phyloP scores from a whole-genome alignment of 1,140 invertebrate species.

The Acyrthosiphon pisum region DNA sequence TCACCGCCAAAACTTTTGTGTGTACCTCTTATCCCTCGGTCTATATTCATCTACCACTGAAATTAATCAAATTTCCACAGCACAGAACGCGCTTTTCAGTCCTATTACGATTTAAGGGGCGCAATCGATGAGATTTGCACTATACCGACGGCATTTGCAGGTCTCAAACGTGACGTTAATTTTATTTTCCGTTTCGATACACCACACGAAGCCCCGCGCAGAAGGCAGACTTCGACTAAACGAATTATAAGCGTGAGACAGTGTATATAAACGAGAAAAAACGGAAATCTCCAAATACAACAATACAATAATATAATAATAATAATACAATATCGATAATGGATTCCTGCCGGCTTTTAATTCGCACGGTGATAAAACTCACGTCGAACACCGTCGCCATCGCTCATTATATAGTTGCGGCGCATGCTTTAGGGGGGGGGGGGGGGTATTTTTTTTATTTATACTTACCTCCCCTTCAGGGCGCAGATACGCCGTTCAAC shows the following conservation, averaged over 20 bases:
- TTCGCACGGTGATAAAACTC: neutral
- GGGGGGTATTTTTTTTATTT: neutral
- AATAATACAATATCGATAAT: neutral
- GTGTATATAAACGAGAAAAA: neutral
- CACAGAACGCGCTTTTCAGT: neutral
- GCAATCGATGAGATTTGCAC: neutral
- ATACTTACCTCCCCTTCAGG: neutral
- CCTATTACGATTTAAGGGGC: neutral
- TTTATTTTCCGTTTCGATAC: neutral
- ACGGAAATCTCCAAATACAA: neutral
- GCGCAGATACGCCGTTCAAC: neutral
- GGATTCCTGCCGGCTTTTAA: neutral
- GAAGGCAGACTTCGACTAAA: neutral
- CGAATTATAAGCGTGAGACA: neutral
- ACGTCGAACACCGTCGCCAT: too few relatives aligned
- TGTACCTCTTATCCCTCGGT: too few relatives aligned
- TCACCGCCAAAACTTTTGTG: neutral
- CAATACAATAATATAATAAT: too few relatives aligned
- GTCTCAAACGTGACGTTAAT: neutral
- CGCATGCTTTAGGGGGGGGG: neutral
- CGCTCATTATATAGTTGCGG: neutral
- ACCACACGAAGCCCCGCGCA: neutral
- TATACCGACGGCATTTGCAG: neutral
- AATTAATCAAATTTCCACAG: neutral
- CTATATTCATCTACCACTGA: neutral